Evolutionary conservation across 2,888 invertebrate species (phyloP), one percentile per base, ranked within the genome.

Genomic region (Clepsis dumicolana): DNA sequence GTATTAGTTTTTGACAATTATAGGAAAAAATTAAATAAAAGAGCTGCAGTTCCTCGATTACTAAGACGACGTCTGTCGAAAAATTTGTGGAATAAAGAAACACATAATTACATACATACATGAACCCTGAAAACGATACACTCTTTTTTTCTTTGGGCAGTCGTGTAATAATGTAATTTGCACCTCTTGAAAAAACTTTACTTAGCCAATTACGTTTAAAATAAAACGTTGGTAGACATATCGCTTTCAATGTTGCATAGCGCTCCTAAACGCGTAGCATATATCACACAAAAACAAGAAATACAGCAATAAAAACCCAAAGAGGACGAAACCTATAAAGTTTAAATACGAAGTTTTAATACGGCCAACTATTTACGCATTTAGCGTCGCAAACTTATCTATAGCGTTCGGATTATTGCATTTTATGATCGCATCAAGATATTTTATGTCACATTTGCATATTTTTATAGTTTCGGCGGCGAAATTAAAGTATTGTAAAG

Each of bases 401-500:
- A 74, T 68, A 69, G 61, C 71, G 67, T 73, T 74, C 79, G 78
- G 80, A 86, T 87, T 84, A 90, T 83, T 80, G 85, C 80, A 68
- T 81, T 91, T 90, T 87, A 89, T 79, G 79, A 80, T 81, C 80
- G 81, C 81, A 79, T 75, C 81, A 75, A 82, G 79, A 83, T 87
- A 79, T 89, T 91, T 91, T 88, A 91, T 88, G 83, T 79, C 80
- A 80, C 86, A 92, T 93, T 93, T 91, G 88, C 92, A 93, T 93
- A 90, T 87, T 92, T 93, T 92, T 92, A 93, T 89, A 79, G 88
- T 85, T 88, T 88, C 85, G 88, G 85, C 91, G 91, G 92, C 86
- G 88, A 89, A 93, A 93, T 93, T 93, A 92, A 93, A 92, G 90
- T 89, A 90, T 91, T 90, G 89, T 90, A 91, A 91, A 88, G 82